Base-by-base conservation (phyloP, 2,888 invertebrate genomes). In the Pyrochroa serraticornis region DNA sequence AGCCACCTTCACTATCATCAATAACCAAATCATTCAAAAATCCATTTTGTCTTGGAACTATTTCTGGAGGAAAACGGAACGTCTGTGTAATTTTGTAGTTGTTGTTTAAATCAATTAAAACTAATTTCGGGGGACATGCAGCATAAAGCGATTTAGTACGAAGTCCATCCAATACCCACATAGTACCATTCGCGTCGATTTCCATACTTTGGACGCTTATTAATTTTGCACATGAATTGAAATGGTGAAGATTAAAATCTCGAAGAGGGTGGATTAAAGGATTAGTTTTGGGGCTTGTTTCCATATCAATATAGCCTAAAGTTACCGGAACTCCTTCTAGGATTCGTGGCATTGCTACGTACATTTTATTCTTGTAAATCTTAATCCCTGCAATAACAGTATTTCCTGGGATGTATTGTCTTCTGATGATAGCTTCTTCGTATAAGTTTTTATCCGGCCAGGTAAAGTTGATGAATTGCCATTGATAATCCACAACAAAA, bases 201-300 rank as follows among this genome's bases (percentile, higher is more conserved):
- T 91, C 90, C 74, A 90, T 82, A 63, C 87, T 86, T 73, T 89
- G 88, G 9, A 91, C 88, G 69, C 86, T 88, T 73, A 91, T 91
- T 49, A 91, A 80, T 3, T 87, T 84, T 5, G 77, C 75, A 75
- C 90, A 91, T n/a, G n/a, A n/a, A n/a, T n/a, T n/a, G n/a, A n/a
- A n/a, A n/a, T n/a, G n/a, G n/a, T n/a, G n/a, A n/a, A n/a, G n/a
- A n/a, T n/a, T n/a, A n/a, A n/a, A n/a, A n/a, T n/a, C n/a, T n/a
- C n/a, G 91, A 77, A 85, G 91, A 5, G 90, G 87, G 43, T 81
- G 82, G 36, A 90, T 75, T 54, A 82, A 79, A 31, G 83, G 84
- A 59, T 85, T 82, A 33, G 82, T 82, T 47, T 75, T 13, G 6
- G 43, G 81, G 69, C 75, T 60, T 33, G 52, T 45, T 6, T 50